phyloP scores from a whole-genome alignment of 2,888 invertebrate species.

The Pasiphila rectangulata region DNA sequence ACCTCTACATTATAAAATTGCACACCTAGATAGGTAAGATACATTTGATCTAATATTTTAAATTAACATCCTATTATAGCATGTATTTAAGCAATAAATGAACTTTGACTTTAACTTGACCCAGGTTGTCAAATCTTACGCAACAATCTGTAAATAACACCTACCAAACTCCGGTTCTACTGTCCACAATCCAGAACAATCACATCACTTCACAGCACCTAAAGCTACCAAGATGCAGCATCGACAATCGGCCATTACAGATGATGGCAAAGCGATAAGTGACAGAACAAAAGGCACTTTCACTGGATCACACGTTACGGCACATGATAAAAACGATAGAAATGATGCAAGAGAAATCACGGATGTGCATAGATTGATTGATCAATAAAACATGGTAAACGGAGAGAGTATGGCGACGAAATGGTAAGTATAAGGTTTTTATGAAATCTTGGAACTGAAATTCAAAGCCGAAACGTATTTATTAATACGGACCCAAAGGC shows the following conservation, averaged over 20 bases:
- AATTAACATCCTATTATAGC: too few species aligned
- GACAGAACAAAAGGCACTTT: slow-evolving; percentile 43
- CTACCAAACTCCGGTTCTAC: too few species aligned
- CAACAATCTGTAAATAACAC: too few species aligned
- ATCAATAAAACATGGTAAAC: slow-evolving; percentile 15
- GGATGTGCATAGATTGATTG: slow-evolving; percentile 33
- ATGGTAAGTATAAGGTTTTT: neutral
- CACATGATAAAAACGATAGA: slow-evolving; percentile 29
- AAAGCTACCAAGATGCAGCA: neutral
- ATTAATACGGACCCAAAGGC: too few species aligned
- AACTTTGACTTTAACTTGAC: too few species aligned
- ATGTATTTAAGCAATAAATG: too few species aligned
- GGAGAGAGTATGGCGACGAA: neutral
- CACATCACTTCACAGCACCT: neutral
- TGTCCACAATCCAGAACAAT: too few species aligned
- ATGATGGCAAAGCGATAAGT: slow-evolving; percentile 36
- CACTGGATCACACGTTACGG: slow-evolving; percentile 27
- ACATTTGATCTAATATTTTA: too few species aligned
- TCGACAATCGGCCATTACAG: slow-evolving; percentile 28
- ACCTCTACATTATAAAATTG: too few species aligned
- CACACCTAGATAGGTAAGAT: too few species aligned
- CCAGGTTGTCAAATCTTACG: too few species aligned
- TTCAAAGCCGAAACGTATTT: too few species aligned
- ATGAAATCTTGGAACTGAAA: neutral
- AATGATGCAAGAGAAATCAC: slow-evolving; percentile 41